A percentile compares a stretch with the other conserved stretches of the same genome.
phyloP scores from a whole-genome alignment of 2,113 vertebrate genomes.

The Dromaius novaehollandiae region DNA sequence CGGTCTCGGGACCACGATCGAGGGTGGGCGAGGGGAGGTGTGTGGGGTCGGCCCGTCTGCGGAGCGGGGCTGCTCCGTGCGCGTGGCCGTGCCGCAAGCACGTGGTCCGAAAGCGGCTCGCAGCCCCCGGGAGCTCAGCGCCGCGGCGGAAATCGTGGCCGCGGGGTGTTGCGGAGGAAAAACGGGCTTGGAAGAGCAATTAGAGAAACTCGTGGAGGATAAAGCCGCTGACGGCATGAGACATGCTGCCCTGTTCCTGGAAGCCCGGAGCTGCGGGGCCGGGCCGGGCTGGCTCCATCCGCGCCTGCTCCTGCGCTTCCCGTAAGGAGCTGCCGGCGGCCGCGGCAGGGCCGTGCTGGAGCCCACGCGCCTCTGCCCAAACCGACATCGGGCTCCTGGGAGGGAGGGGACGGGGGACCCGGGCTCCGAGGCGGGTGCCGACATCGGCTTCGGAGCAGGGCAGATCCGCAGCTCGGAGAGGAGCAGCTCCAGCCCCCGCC shows the following conservation, averaged over 20 bases:
- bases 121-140: neutral
- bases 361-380: neutral
- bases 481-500: neutral
- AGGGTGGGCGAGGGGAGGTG: neutral
- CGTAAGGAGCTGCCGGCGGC: too few relatives aligned
- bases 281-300: neutral
- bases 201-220: neutral
- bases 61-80: too few relatives aligned
- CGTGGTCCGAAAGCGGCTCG: accelerated
- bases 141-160: accelerated
- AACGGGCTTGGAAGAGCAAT: neutral
- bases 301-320: accelerated
- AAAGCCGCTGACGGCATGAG: neutral
- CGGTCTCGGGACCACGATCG: neutral
- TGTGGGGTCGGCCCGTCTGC: neutral
- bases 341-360: neutral
- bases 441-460: neutral
- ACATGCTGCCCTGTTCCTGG: neutral
- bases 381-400: accelerated
- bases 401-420: too few relatives aligned
- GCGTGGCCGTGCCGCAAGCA: too few relatives aligned
- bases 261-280: neutral
- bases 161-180: neutral
- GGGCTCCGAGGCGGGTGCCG: accelerated
- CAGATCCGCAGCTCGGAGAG: neutral